A percentile compares a stretch with the other conserved stretches of the same genome.
These are phyloP conservation scores for Hetaerina americana DNA, from an alignment of 1,140 invertebrate genomes.

Conservation along the genomic window DNA sequence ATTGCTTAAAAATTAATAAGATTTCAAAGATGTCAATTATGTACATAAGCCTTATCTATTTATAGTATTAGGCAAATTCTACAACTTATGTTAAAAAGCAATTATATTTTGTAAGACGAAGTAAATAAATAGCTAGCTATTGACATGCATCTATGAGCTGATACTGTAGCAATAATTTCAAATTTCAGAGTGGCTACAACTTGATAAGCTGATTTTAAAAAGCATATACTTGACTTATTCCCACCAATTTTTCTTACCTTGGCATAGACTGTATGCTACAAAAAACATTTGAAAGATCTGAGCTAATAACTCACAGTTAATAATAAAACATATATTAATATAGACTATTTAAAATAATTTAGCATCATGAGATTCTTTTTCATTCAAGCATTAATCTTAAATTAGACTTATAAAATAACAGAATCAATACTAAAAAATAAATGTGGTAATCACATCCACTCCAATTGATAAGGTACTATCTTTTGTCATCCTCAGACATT, in stretches of 20 bases:
- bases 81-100: not conserved
- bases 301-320: not conserved
- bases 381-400: too few relatives aligned
- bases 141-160: not conserved
- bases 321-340: not conserved
- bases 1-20: too few relatives aligned
- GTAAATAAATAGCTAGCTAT: not conserved
- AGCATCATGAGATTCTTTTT: too few relatives aligned
- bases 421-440: too few relatives aligned
- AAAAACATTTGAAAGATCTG: conserved; percentile 23
- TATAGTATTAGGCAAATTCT: not conserved
- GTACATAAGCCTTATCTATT: too few relatives aligned
- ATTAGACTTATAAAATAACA: too few relatives aligned
- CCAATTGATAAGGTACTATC: too few relatives aligned
- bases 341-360: too few relatives aligned
- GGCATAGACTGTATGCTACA: conserved; percentile 38
- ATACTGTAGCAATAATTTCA: not conserved
- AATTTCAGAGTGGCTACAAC: not conserved
- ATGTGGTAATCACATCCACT: too few relatives aligned
- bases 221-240: conserved; percentile 13
- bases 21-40: too few relatives aligned
- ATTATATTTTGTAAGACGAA: not conserved
- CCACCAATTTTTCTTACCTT: conserved; percentile 28
- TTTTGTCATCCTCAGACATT: too few relatives aligned
- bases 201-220: conserved; percentile 1